Conservation (phyloP, 2,113 vertebrate genomes). For the Lonchura striata region DNA sequence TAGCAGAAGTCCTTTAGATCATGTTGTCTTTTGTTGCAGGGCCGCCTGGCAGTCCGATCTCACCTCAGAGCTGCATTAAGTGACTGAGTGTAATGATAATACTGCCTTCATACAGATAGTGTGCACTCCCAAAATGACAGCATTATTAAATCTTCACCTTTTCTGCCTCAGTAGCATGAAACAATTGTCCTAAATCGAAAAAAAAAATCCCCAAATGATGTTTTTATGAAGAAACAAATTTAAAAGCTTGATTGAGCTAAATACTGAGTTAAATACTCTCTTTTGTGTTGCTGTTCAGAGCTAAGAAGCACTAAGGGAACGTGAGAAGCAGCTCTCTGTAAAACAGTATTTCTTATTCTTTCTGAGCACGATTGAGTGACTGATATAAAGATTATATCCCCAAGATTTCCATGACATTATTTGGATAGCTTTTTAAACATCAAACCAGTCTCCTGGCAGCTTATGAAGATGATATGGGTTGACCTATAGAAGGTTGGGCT, state of each 20-base stretch:
- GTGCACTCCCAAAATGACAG: neutral
- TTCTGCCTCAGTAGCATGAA: neutral
- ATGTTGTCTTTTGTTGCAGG: neutral
- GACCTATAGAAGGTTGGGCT: neutral
- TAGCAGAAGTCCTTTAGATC: neutral
- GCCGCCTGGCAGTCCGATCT: neutral
- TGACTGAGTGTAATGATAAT: neutral
- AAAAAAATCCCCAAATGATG: neutral
- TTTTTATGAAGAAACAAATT: slow-evolving; percentile 19
- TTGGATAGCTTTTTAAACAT: neutral
- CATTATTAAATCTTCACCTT: neutral
- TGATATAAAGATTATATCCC: neutral
- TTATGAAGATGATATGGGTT: neutral
- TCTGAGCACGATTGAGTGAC: neutral
- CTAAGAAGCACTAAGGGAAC: neutral
- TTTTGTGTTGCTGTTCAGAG: neutral
- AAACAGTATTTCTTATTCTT: neutral
- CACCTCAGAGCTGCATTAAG: neutral
- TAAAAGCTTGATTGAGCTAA: slow-evolving; percentile 21
- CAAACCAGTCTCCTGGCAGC: neutral
- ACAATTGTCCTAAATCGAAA: neutral
- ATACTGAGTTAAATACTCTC: neutral
- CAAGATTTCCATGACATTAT: neutral
- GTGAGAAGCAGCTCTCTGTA: neutral
- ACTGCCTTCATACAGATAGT: neutral